Base-by-base conservation (phyloP, 2,888 invertebrate species). In the Caenorhabditis japonica region DNA sequence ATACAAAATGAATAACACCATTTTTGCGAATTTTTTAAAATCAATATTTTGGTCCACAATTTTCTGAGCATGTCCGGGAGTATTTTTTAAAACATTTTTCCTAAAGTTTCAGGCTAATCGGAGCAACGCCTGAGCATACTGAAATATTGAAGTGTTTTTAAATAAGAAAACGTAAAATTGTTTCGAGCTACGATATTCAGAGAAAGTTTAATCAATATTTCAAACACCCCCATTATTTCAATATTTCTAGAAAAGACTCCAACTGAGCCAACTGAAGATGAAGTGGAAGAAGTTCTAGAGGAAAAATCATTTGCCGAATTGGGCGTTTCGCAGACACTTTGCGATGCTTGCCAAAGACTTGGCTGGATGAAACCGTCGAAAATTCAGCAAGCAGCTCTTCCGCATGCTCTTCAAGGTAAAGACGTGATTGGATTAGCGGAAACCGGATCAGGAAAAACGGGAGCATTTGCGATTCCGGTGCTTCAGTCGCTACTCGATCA, bases 241-340 rank as follows among this genome's bases (percentile, higher is more conserved):
- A n/a, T n/a, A n/a, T n/a, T n/a, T 97, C 87, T 97, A 33, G 97
- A 97, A 23, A 91, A 97, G 85, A 97, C 97, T 91, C 97, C 96
- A 89, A 91, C 97, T 62, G 97, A 97, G 21, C 95, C 94, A 70
- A 95, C 96, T 89, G 94, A 94, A 90, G 95, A 96, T 89, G 91
- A 69, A 23, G 25, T 59, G 2, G 70, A 61, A 27, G 60, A 58
- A 34, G 52, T 39, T 8, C 47, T 44, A 27, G 73, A 73, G 17
- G 74, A 62, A 51, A 71, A 61, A 19, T 53, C 66, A 15, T 73
- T 73, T 21, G 66, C 73, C 1, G 73, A 73, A 21, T 51, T 73
- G 95, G 97, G 97, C 25, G 90, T 99, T 13, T 92, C 93, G 7
- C 97, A 96, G 81, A 92, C 92, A 0, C 89, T 99, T 36, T 94